Evolutionary conservation across 2,113 vertebrate species (phyloP), one percentile per base, ranked within the genome.

Genomic region (Marmota flaviventris): DNA sequence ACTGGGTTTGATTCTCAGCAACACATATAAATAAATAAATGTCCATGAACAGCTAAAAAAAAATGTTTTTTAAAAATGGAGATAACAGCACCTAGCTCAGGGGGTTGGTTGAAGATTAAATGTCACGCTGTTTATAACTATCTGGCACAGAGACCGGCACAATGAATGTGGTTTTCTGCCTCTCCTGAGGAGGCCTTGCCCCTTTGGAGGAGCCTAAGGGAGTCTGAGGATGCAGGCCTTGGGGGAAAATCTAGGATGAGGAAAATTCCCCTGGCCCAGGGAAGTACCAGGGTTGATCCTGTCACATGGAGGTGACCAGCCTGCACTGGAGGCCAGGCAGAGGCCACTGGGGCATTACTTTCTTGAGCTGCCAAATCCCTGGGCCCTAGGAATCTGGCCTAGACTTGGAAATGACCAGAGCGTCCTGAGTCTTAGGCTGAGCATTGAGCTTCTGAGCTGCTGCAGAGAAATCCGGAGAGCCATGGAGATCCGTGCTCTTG

Each of bases 71-170:
- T 1, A 45, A 1, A 18, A 45, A 4, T 11, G 22, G 75, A 85
- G 92, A 18, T 69, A 32, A 24, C 3, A 27, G 61, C 14, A 2
- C 42, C 45, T 7, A 4, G 51, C 20, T 18, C 32, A 0, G 0
- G 0, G 32, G 39, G 32, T 34, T 51, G 39, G 61, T n/a, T 61
- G 81, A 87, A 42, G 34, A 29, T 32, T 34, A 2, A 69, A 5
- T 5, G 77, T 25, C 58, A 53, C 16, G 25, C 51, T 78, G n/a
- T 83, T 42, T 53, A 1, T 39, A 53, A 22, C n/a, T 18, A 3
- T 29, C 70, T 22, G 48, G 32, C 32, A 70, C 11, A 37, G 7
- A 14, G 56, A 18, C 51, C 9, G 29, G 11, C 58, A 37, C 32
- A 53, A 37, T 48, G 56, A 20, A 24, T 0, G 0, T 69, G 63